Base-by-base conservation (phyloP, 2,888 invertebrate genomes). In the Brachycybe producta region DNA sequence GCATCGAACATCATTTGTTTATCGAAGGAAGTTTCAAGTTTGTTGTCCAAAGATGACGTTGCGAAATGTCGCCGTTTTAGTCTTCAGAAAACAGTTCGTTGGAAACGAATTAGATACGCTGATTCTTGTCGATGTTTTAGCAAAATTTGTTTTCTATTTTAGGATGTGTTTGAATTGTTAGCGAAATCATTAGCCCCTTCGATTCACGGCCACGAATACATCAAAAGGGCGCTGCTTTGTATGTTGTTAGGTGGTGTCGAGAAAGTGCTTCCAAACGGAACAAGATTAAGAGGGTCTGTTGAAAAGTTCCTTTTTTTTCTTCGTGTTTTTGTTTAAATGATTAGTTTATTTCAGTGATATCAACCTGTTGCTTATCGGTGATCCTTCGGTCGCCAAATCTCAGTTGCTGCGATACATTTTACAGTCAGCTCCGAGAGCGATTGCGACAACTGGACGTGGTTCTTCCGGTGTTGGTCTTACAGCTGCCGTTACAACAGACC, bases 321-420 rank as follows among this genome's bases (percentile, higher is more conserved):
- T 11, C 11, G 24, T 48, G 24, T 32, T 11, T 11, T 38, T 24
- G 13, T 43, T 41, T 39, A 15, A 51, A 23, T 23, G 11, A 51
- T 15, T 26, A 15, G 3, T 19, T 39, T 3, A 34, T 52, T 35
- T 27, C 11, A 51, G 77, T 52, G 82, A 84, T 66, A 86, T 94
- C 56, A 95, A 95, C 68, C 72, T 94, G 34, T 74, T 95, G 34
- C 73, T 99, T 2, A 95, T 99, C 62, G 98, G 98, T 40, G 98
- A 98, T 72, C 98, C 98, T 0, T 95, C 94, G 47, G 97, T 98
- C 34, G 98, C 98, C 1, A 98, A 98, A 71, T 98, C 97, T 0
- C 98, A 98, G 67, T 70, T 91, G 47, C 68, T 91, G 4, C 78
- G 97, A 11, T 98, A 97, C 65, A 97, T 98, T 1, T 70, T 97